Evolutionary conservation across 53 echinoderm and acorn worm species (phyloP), one percentile per base, ranked within the genome.

Genomic region (Arbacia lixula): DNA sequence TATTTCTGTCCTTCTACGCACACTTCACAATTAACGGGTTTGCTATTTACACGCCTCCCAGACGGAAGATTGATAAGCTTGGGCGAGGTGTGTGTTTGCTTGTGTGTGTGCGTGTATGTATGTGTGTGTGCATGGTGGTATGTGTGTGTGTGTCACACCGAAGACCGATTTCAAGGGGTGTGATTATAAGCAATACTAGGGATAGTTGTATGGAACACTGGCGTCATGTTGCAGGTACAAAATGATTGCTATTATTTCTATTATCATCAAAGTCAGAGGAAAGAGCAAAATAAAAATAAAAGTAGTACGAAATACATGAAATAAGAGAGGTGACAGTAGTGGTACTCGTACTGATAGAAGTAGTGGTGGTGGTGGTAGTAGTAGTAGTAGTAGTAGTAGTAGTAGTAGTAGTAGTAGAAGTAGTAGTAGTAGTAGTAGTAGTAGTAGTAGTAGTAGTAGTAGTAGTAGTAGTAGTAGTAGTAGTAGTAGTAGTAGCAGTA

Each of bases 21-120:
- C 43, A 69, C 69, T 69, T 30, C 69, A 69, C 69, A 69, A 69
- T 69, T 69, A 69, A 69, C 69, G 43, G 69, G 19, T 69, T 42
- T 69, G 37, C 27, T 69, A 69, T 69, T 69, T 69, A 69, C 69
- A 41, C 12, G 41, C 12, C 43, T 43, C 43, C n/a, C n/a, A n/a
- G n/a, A n/a, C n/a, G n/a, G n/a, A n/a, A n/a, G n/a, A n/a, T n/a
- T n/a, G n/a, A n/a, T n/a, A n/a, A n/a, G n/a, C n/a, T n/a, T 12
- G 12, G 57, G 12, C 12, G n/a, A n/a, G 10, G 57, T 56, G 12
- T 20, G 57, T 56, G 57, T 20, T 12, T 56, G 57, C 20, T 12
- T 56, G 57, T 56, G 57, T 56, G 57, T 56, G 57, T 16, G 12
- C 20, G 57, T 56, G 57, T 56, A 5, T 56, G 57, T 56, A 21